Percentiles rank a stretch among this genome's conserved stretches.
These are phyloP conservation scores for Palythoa caribaeorum DNA, from an alignment of 92 coral and sea anemone species.

Conservation along the genomic window DNA sequence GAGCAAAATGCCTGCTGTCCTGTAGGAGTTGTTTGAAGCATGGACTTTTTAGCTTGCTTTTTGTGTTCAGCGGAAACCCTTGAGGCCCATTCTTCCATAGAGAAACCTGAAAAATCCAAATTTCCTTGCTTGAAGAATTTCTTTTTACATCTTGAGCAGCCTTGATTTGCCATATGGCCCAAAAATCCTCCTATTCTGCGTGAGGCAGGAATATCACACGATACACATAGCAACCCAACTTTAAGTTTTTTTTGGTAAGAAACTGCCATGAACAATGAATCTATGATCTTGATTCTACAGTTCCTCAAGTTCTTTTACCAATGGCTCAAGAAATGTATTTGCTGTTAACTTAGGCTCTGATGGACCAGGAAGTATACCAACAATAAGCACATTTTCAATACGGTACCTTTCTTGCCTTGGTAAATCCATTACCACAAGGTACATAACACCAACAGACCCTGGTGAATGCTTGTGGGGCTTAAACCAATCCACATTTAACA, in stretches of 20 bases:
- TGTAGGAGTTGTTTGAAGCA: slow-evolving; percentile 49
- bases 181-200: slow-evolving; percentile 2
- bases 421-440: slow-evolving; percentile 62
- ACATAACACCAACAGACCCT: slow-evolving; percentile 74
- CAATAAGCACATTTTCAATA: slow-evolving; percentile 70
- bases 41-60: slow-evolving; percentile 26
- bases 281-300: slow-evolving; percentile 53
- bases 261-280: slow-evolving; percentile 49
- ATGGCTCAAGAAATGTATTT: slow-evolving; percentile 70
- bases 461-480: slow-evolving; percentile 74
- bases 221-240: slow-evolving; percentile 66
- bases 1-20: slow-evolving; percentile 56
- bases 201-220: slow-evolving; percentile 80
- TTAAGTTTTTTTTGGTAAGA: slow-evolving; percentile 43
- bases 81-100: slow-evolving; percentile 58
- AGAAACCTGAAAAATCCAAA: slow-evolving; percentile 68
- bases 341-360: slow-evolving; percentile 70
- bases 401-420: slow-evolving; percentile 72
- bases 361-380: slow-evolving; percentile 80
- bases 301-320: slow-evolving; percentile 63
- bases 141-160: slow-evolving; percentile 68
- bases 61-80: slow-evolving; percentile 58
- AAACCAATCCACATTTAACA: slow-evolving; percentile 77
- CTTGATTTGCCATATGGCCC: slow-evolving; percentile 79
- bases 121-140: slow-evolving; percentile 35